phyloP scores from a whole-genome alignment of 2,797 vertebrate species.

The Amblyraja radiata region DNA sequence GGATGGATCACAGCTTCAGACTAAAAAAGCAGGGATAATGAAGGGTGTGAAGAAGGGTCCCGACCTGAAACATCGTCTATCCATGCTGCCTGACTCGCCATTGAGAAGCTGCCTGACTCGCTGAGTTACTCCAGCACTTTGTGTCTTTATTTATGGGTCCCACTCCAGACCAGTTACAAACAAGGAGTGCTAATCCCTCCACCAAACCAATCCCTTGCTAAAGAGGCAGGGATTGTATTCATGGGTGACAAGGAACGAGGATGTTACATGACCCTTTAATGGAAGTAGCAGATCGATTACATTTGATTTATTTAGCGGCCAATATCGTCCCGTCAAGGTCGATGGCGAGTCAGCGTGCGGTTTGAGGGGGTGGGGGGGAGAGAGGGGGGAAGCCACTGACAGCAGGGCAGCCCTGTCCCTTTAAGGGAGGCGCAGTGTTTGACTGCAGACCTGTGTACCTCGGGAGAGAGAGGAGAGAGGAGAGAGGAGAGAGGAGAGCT shows the following conservation, averaged over 20 bases:
- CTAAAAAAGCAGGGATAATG: no score
- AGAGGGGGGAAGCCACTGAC: no score
- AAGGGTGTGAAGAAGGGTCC: no score
- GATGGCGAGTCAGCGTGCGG: background rate
- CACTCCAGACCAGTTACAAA: background rate
- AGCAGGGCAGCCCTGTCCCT: background rate
- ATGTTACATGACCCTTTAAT: background rate
- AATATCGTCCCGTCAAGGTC: background rate
- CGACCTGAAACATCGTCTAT: no score
- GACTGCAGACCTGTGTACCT: background rate
- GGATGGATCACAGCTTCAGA: no score
- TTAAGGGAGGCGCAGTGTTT: slow-evolving; percentile 2
- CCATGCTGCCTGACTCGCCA: no score
- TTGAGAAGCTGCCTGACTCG: no score
- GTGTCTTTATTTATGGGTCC: background rate
- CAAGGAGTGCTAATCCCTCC: background rate
- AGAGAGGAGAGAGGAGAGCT: background rate
- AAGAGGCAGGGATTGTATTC: no score
- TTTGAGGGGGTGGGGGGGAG: background rate
- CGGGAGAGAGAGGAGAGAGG: background rate
- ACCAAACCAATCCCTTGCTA: background rate
- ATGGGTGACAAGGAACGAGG: background rate
- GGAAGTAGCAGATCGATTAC: background rate
- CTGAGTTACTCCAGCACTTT: background rate
- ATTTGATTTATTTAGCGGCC: background rate